Base-by-base conservation (phyloP, 2,888 invertebrate genomes). In the Papilio protenor region DNA sequence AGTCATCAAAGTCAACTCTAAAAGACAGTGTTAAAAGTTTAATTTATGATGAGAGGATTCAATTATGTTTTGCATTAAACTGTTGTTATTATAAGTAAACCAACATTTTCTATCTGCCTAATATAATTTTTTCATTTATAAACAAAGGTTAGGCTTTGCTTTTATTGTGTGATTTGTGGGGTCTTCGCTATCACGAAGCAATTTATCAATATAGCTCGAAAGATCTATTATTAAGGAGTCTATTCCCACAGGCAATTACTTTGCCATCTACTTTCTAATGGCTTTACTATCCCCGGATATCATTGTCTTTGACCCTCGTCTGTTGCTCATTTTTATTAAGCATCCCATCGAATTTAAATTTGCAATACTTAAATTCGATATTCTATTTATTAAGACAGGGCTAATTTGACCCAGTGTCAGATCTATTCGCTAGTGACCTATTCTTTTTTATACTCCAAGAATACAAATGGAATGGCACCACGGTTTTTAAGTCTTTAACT, bases 261-360 rank as follows among this genome's bases (percentile, higher is more conserved):
- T 88, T 89, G 85, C 86, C 84, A 90, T 90, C 86, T 86, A 57
- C 77, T 77, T 74, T 77, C 81, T 87, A 88, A 88, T 86, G 82
- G 81, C 80, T 80, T 80, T 79, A 77, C 80, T 75, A 79, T 73
- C 79, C 49, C 47, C 70, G 74, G 74, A 49, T 66, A 57, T 66
- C 55, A 73, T 64, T 45, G 45, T 70, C 61, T 52, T 33, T 33
- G 52, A 45, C 14, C 23, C 47, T 49, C 70, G 21, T 23, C 18
- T 52, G 18, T 14, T 66, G 8, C 40, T 69, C 12, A 69, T 69
- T 69, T 69, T 69, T 69, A 69, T 69, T 45, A 21, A 11, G 12
- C n/a, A 45, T n/a, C n/a, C 11, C 21, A 45, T 69, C 66, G 45
- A 45, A 45, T 69, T 69, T n/a, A 33, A 18, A 11, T 40, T 40